Percentiles rank a stretch among this genome's conserved stretches.
Conservation (phyloP, 2,113 vertebrate genomes). For the Chascanopsetta lugubris region DNA sequence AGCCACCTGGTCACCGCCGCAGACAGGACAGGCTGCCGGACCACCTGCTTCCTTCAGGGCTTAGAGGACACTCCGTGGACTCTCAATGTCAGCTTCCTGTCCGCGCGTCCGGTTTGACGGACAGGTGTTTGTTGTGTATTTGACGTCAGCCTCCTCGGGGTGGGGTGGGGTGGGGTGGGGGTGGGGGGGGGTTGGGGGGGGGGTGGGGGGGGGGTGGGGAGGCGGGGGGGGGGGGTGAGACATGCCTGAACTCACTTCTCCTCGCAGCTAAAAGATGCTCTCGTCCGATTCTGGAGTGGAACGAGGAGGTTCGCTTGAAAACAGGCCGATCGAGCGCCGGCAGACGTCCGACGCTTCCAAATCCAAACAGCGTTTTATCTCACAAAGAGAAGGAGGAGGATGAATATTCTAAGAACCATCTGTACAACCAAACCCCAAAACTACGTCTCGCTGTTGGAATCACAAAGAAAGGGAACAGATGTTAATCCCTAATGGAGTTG, state of each 20-base stretch:
- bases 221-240: constrained; percentile 8
- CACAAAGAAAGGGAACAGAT: constrained; percentile 78
- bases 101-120: constrained; percentile 62
- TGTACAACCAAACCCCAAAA: constrained; percentile 74
- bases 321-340: not conserved
- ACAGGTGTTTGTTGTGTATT: constrained; percentile 63
- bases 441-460: constrained; percentile 72
- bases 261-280: not conserved
- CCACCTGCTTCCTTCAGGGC: constrained; percentile 70
- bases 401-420: constrained; percentile 73
- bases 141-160: constrained; percentile 43
- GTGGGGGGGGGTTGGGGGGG: not conserved
- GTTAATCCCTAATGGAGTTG: constrained; percentile 80
- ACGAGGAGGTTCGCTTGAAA: constrained; percentile 6
- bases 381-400: constrained; percentile 47
- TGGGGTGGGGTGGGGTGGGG: too few species aligned
- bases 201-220: not conserved
- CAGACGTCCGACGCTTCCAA: constrained; percentile 14
- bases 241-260: constrained; percentile 33
- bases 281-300: constrained; percentile 14
- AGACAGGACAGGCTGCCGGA: constrained; percentile 69
- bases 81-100: constrained; percentile 71
- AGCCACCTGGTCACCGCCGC: constrained; percentile 75
- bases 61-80: constrained; percentile 67
- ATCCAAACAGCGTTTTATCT: constrained; percentile 32